Evolutionary conservation across 2,797 vertebrate genomes (phyloP), one percentile per base, ranked within the genome.

Genomic region (Sebastiscus albofasciatus): DNA sequence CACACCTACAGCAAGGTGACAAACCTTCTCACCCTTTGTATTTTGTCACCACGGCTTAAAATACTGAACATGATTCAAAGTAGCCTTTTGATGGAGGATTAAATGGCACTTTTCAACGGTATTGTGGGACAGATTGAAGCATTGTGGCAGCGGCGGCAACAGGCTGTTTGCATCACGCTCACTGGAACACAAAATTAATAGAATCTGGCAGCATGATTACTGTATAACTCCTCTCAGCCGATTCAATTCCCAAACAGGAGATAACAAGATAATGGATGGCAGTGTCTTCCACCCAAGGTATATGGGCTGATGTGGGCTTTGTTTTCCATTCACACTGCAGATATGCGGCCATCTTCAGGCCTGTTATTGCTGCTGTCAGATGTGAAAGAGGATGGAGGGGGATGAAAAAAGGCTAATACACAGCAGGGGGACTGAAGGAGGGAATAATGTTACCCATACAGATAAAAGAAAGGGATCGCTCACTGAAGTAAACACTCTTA

Each of bases 221-320:
- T 84, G 68, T 82, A 74, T 62, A 78, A 85, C 78, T 84, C 66
- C 65, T 82, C 62, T 85, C 75, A 42, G 72, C 59, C 52, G 9
- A 88, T 91, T 89, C 77, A 85, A 83, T 90, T 83, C 75, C 80
- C 59, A 52, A 84, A 73, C 76, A 83, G 72, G 59, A 76, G 86
- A 90, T 92, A 91, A 93, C 87, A 83, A 83, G 79, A 91, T 86
- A 83, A 90, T 91, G 79, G 82, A 92, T 85, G 80, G 72, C 67
- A 72, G 49, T 80, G 73, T 82, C 77, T 87, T 73, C 58, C 54
- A 36, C 49, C 33, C 52, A 72, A 79, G 74, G 79, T 83, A 58
- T 86, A 42, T 16, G 79, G 56, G 67, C 83, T 76, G 74, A 82
- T 56, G 26, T 22, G 22, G 66, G 71, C 55, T 84, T 80, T 83